Percentiles rank a stretch among this genome's conserved stretches.
Evolutionary conservation across 2,797 vertebrate species (phyloP).

Genomic region (Loriculus beryllinus): DNA sequence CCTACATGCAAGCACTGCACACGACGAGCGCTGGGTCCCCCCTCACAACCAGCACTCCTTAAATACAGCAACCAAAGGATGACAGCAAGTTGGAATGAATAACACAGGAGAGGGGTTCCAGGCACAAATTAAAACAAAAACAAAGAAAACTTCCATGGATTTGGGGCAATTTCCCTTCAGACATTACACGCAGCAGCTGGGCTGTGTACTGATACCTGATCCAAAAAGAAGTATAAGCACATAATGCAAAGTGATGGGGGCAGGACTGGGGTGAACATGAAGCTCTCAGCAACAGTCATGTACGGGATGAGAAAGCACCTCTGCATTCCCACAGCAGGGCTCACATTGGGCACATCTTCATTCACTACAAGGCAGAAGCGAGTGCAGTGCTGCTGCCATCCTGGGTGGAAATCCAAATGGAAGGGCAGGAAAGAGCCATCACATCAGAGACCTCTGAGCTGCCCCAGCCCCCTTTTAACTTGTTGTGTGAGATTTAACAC

Average conservation of each 20-base stretch:
- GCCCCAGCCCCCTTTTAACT: not conserved
- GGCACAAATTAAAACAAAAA: not conserved
- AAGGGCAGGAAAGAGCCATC: not conserved
- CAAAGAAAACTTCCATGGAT: conserved; percentile 57
- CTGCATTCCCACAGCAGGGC: not conserved
- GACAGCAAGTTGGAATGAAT: not conserved
- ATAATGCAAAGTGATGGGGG: conserved; percentile 33
- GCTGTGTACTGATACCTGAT: conserved; percentile 61
- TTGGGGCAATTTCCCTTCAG: conserved; percentile 64
- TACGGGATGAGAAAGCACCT: conserved; percentile 2
- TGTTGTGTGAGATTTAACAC: conserved; percentile 12
- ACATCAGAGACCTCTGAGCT: not conserved
- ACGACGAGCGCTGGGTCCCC: not conserved
- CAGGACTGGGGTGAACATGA: conserved; percentile 44
- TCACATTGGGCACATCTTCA: not conserved
- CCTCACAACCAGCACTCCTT: not conserved
- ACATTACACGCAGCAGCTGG: conserved; percentile 63
- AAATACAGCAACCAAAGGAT: not conserved
- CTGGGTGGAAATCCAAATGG: not conserved
- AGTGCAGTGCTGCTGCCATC: not conserved
- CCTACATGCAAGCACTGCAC: not conserved
- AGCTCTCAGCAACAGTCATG: not conserved
- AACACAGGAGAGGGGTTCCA: not conserved
- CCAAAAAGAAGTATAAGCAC: conserved; percentile 59
- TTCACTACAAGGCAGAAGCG: not conserved